Percentiles rank a stretch among this genome's conserved stretches.
phyloP scores from a whole-genome alignment of 2,797 vertebrate genomes.

The Darevskia nairensis region DNA sequence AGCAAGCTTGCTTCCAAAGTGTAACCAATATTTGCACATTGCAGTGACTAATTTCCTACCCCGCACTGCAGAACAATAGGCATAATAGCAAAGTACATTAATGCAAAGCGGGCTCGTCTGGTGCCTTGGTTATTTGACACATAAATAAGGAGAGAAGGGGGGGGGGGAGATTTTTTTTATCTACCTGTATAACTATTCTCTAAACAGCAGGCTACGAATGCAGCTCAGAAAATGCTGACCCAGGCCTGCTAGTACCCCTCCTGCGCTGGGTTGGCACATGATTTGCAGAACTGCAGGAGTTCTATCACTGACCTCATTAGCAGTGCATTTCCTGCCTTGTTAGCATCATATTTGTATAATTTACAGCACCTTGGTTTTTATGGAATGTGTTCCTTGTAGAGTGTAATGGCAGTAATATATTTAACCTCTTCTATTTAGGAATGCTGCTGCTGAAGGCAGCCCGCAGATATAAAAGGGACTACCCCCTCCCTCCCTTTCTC shows the following conservation, averaged over 20 bases:
- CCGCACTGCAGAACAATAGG: conserved; percentile 73
- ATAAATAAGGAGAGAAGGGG: conserved; percentile 69
- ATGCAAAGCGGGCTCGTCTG: conserved; percentile 65
- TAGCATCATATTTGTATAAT: conserved; percentile 94
- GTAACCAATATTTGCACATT: conserved; percentile 82
- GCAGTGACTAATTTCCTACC: conserved; percentile 73
- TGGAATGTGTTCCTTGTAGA: conserved; percentile 97
- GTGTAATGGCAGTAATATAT: conserved; percentile 98
- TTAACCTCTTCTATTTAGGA: conserved; percentile 93
- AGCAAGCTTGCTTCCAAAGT: conserved; percentile 66
- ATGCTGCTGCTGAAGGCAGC: conserved; percentile 90
- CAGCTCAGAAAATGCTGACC: conserved; percentile 82
- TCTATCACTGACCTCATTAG: conserved; percentile 91
- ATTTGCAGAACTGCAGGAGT: conserved; percentile 89
- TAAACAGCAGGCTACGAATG: conserved; percentile 77
- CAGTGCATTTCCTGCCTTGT: conserved; percentile 90
- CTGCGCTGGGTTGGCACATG: conserved; percentile 80
- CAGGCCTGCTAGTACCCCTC: conserved; percentile 74
- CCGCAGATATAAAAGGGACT: conserved; percentile 83
- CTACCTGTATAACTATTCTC: conserved; percentile 76
- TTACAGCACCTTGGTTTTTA: conserved; percentile 95
- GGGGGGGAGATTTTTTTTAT: conserved; percentile 56
- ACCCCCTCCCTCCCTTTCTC: conserved; percentile 53
- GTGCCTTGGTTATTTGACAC: conserved; percentile 72
- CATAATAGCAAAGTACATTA: conserved; percentile 66